These are phyloP conservation scores for Todus mexicanus DNA, from an alignment of 2,797 vertebrate species.

Conservation along the genomic window DNA sequence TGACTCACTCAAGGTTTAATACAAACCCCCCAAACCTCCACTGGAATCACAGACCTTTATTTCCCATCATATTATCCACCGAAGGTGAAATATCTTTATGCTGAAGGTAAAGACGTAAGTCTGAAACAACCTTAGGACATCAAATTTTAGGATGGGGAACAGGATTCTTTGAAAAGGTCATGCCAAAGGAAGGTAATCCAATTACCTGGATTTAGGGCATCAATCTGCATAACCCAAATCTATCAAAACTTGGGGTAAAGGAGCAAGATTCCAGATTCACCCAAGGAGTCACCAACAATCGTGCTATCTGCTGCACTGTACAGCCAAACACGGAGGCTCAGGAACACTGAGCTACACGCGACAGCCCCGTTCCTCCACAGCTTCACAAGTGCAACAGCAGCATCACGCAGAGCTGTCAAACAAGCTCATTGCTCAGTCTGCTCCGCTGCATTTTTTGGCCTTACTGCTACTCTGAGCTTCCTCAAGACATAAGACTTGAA, in stretches of 20 bases:
- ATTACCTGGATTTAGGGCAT: neutral
- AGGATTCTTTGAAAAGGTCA: neutral
- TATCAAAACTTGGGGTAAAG: neutral
- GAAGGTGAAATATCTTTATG: neutral
- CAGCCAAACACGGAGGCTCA: neutral
- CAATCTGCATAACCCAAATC: neutral
- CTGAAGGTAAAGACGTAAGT: neutral
- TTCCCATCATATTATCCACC: neutral
- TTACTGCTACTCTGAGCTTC: neutral
- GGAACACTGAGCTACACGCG: accelerated
- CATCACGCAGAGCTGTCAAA: neutral
- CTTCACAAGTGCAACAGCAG: neutral
- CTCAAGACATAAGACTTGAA: neutral
- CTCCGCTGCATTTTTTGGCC: neutral
- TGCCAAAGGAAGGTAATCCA: neutral
- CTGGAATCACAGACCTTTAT: neutral
- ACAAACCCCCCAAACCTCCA: neutral
- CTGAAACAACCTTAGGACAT: neutral
- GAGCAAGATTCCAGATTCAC: neutral
- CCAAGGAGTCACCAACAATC: neutral
- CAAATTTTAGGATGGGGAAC: neutral
- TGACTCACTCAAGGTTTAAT: neutral
- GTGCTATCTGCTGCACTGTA: neutral
- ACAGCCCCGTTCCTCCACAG: neutral
- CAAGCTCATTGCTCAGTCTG: neutral